Evolutionary conservation across 2,797 vertebrate genomes (phyloP), one percentile per base, ranked within the genome.

Genomic region (Lemur catta): DNA sequence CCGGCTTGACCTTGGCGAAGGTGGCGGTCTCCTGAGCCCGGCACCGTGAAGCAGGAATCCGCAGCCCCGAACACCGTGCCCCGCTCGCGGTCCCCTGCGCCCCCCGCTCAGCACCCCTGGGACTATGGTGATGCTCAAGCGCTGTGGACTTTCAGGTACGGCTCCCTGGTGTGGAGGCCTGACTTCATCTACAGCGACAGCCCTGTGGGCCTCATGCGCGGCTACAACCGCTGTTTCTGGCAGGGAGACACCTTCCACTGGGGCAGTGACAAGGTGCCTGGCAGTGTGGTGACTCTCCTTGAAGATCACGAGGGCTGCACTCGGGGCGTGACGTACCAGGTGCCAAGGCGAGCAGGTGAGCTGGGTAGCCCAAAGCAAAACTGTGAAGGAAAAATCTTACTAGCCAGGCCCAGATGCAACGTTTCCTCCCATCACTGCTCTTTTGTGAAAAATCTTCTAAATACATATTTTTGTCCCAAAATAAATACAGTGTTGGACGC

Each of bases 201-300:
- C 97, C 97, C 98, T 72, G 99, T 99, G 96, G 99, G 99, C 35
- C 99, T 99, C 97, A 99, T 99, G 91, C 98, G 98, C 7, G 99
- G 99, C 69, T 99, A 99, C 98, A 99, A 99, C 98, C 99, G 99
- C 91, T 99, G 99, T 41, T 99, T 99, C 98, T 99, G 99, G 99
- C 99, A 99, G 89, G 99, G 99, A 15, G 99, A 99, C 98, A 99
- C 99, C 96, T 99, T 99, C 98, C 99, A 99, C 88, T 99, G 99
- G 82, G 99, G 99, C 86, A 99, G 98, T 94, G 98, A 99, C 82
- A 97, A 99, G 95, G 98, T 97, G 99, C 99, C 99, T 89, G 99
- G 99, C 91, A 99, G 99, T 98, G 99, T 99, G 97, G 99, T 99
- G 98, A 99, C 99, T 84, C 98, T 99, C 94, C 99, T 99, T 71